Percentiles rank a stretch among this genome's conserved stretches.
Conservation (phyloP, 2,888 invertebrate genomes). For the Lithophane semibrunnea region DNA sequence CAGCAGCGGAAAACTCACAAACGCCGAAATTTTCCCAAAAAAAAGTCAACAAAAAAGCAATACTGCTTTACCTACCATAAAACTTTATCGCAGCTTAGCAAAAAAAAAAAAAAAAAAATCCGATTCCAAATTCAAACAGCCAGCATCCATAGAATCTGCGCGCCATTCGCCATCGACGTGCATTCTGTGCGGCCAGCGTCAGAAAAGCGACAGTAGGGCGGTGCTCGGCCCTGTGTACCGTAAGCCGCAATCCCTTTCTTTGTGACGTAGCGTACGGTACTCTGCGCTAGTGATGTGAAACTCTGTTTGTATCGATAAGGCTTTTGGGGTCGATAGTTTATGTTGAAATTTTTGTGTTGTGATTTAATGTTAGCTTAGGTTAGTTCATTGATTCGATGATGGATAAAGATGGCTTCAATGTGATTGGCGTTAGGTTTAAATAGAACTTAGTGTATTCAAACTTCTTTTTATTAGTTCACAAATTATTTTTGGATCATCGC, state of each 20-base stretch:
- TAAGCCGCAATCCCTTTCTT: slow-evolving; percentile 87
- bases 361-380: slow-evolving; percentile 1
- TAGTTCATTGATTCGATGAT: neutral
- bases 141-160: slow-evolving; percentile 31
- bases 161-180: slow-evolving; percentile 44
- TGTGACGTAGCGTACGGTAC: slow-evolving; percentile 89
- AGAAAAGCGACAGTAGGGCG: slow-evolving; percentile 88
- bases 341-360: slow-evolving; percentile 2
- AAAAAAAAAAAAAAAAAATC: too few species aligned
- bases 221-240: slow-evolving; percentile 82
- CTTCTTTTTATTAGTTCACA: neutral
- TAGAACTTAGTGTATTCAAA: neutral
- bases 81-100: too few species aligned
- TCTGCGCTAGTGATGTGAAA: slow-evolving; percentile 76
- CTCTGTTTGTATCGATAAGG: slow-evolving; percentile 57
- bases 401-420: neutral
- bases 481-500: neutral
- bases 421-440: neutral
- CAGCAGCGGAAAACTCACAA: neutral
- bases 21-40: too few species aligned
- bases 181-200: slow-evolving; percentile 53
- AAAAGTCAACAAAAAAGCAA: neutral
- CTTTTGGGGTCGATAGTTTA: slow-evolving; percentile 58
- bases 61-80: too few species aligned
- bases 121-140: slow-evolving; percentile 11